Evolutionary conservation across 2,113 vertebrate species (phyloP).

Genomic region (Forbesichthys agassizii): DNA sequence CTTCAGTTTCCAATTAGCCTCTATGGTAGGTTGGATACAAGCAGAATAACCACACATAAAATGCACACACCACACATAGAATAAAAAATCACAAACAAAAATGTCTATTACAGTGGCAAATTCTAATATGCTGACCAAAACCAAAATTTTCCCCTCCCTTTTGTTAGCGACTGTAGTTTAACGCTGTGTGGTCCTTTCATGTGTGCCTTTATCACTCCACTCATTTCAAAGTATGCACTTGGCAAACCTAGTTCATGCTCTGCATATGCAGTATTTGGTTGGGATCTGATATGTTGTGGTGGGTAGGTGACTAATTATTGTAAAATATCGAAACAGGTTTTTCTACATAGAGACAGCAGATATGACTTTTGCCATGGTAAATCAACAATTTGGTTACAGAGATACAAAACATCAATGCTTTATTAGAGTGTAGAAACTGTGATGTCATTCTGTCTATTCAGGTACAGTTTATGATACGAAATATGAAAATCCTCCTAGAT

Average conservation of each 20-base stretch:
- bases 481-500: slow-evolving; percentile 56
- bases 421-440: slow-evolving; percentile 72
- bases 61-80: neutral
- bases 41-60: neutral
- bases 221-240: slow-evolving; percentile 76
- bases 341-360: slow-evolving; percentile 39
- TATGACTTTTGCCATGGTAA: slow-evolving; percentile 29
- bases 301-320: neutral
- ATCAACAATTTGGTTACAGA: slow-evolving; percentile 43
- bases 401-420: slow-evolving; percentile 43
- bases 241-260: slow-evolving; percentile 61
- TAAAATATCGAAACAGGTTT: slow-evolving; percentile 38
- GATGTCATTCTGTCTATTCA: slow-evolving; percentile 73
- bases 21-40: neutral
- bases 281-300: slow-evolving; percentile 23
- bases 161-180: slow-evolving; percentile 29
- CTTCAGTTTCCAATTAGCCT: neutral
- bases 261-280: slow-evolving; percentile 52
- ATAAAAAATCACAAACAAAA: slow-evolving; percentile 29
- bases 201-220: slow-evolving; percentile 81
- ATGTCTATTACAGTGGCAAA: slow-evolving; percentile 57
- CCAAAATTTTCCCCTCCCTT: slow-evolving; percentile 63
- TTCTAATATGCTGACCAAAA: slow-evolving; percentile 74
- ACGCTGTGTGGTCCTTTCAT: slow-evolving; percentile 78
- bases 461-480: slow-evolving; percentile 71